Percentiles rank a stretch among this genome's conserved stretches.
Evolutionary conservation across 1,140 invertebrate species (phyloP).

Genomic region (Chironomus striatipennis): DNA sequence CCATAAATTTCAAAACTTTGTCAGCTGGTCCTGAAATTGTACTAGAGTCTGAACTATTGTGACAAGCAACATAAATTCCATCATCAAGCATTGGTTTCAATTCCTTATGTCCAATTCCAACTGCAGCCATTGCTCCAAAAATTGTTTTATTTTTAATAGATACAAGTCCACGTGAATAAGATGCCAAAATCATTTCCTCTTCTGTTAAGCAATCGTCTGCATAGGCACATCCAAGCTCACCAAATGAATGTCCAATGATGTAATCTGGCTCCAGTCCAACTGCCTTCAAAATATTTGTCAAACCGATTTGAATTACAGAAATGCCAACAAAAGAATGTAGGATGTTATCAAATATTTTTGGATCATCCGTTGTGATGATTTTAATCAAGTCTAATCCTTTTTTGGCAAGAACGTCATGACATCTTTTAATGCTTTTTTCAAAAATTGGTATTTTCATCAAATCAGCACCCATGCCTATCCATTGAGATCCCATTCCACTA

Average conservation of each 20-base stretch:
- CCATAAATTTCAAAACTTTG: slow-evolving; percentile 61
- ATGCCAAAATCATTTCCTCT: slow-evolving; percentile 85
- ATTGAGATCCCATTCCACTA: slow-evolving; percentile 85
- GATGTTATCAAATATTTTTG: slow-evolving; percentile 70
- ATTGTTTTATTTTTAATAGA: slow-evolving; percentile 86
- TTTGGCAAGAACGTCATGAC: slow-evolving; percentile 62
- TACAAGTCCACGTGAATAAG: slow-evolving; percentile 68
- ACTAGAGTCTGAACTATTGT: slow-evolving; percentile 86
- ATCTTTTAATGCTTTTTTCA: slow-evolving; percentile 62
- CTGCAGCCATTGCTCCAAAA: slow-evolving; percentile 72
- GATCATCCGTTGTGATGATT: slow-evolving; percentile 67
- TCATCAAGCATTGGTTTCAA: slow-evolving; percentile 60
- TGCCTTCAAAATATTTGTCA: too few relatives aligned
- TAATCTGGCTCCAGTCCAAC: slow-evolving; percentile 85
- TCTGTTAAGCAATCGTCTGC: slow-evolving; percentile 88
- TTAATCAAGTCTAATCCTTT: slow-evolving; percentile 73
- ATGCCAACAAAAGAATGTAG: slow-evolving; percentile 87
- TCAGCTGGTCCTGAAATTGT: slow-evolving; percentile 82
- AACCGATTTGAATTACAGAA: slow-evolving; percentile 87
- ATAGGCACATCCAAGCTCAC: slow-evolving; percentile 91
- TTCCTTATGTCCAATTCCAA: slow-evolving; percentile 85
- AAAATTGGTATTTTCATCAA: slow-evolving; percentile 75
- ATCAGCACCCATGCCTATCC: too few relatives aligned
- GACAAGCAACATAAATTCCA: slow-evolving; percentile 81
- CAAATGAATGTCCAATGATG: slow-evolving; percentile 92